Conservation (phyloP, 1,140 invertebrate genomes). For the Hylaeus volcanicus region DNA sequence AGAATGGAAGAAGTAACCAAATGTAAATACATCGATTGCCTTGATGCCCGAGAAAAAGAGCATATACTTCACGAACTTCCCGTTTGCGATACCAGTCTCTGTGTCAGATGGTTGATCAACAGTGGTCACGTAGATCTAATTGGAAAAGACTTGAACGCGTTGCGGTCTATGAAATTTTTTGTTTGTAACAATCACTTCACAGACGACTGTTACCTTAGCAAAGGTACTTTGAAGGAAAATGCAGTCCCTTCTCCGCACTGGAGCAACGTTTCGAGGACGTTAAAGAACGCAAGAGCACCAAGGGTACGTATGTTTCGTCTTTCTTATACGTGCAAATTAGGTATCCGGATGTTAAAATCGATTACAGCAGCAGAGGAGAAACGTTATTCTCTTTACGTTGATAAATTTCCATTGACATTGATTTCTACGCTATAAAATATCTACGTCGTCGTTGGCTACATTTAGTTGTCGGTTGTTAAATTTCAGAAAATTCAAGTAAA, state of each 20-base stretch:
- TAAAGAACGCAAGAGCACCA: constrained; percentile 11
- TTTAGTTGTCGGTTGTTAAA: background rate
- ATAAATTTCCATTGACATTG: background rate
- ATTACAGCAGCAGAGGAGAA: no score
- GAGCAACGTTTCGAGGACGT: constrained; percentile 18
- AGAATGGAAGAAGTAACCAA: constrained; percentile 52
- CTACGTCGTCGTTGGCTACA: background rate
- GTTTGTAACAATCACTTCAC: constrained; percentile 52
- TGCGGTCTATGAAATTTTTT: constrained; percentile 56
- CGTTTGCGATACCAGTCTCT: constrained; percentile 47
- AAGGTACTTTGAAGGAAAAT: constrained; percentile 52
- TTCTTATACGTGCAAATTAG: background rate
- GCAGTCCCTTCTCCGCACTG: constrained; percentile 50
- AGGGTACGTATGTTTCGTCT: constrained; percentile 23
- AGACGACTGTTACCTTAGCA: constrained; percentile 41
- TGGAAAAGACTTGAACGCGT: constrained; percentile 28
- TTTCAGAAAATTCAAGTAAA: constrained; percentile 36
- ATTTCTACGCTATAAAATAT: background rate
- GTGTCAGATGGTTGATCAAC: constrained; percentile 57
- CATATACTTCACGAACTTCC: constrained; percentile 57
- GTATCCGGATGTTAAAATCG: no score
- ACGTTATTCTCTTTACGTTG: no score
- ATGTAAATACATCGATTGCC: constrained; percentile 57
- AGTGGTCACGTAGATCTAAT: constrained; percentile 56
- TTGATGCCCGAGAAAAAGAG: constrained; percentile 34